A percentile compares a stretch with the other conserved stretches of the same genome.
Evolutionary conservation across 2,113 vertebrate species (phyloP).

Genomic region (Gadus macrocephalus): DNA sequence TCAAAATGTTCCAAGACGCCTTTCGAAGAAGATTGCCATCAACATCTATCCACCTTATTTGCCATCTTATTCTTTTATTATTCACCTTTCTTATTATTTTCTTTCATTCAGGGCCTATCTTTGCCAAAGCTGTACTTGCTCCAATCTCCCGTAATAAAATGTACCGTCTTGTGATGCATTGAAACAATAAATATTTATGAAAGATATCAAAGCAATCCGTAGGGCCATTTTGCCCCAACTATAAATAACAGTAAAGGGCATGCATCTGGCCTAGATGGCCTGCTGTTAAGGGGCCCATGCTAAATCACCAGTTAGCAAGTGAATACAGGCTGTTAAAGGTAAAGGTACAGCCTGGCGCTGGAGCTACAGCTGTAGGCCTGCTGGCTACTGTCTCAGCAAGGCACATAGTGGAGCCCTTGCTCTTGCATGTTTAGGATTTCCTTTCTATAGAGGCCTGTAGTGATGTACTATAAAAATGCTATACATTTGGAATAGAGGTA

Average conservation of each 20-base stretch:
- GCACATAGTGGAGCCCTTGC: neutral
- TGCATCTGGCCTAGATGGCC: constrained; percentile 13
- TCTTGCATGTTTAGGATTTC: neutral
- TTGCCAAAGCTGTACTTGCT: constrained; percentile 19
- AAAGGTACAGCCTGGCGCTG: neutral
- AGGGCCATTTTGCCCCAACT: constrained; percentile 15
- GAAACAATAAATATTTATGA: constrained; percentile 58
- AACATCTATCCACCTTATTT: neutral
- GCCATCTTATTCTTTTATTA: no score
- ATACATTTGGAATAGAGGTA: no score
- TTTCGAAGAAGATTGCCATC: constrained; percentile 12
- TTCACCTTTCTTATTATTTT: neutral
- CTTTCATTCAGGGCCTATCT: constrained; percentile 1
- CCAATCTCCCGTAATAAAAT: constrained; percentile 25
- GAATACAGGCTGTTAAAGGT: neutral
- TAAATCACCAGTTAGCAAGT: constrained; percentile 32
- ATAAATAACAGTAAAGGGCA: constrained; percentile 43
- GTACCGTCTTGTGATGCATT: constrained; percentile 21
- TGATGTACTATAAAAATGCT: no score
- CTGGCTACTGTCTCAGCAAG: neutral
- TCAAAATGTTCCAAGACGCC: neutral
- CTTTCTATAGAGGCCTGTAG: no score
- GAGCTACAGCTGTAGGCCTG: neutral
- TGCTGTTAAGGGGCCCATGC: constrained; percentile 30
- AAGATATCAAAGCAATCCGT: constrained; percentile 42